Percentiles rank a stretch among this genome's conserved stretches.
Conservation (phyloP, 2,888 invertebrate genomes). For the Drosophila kanekoi region DNA sequence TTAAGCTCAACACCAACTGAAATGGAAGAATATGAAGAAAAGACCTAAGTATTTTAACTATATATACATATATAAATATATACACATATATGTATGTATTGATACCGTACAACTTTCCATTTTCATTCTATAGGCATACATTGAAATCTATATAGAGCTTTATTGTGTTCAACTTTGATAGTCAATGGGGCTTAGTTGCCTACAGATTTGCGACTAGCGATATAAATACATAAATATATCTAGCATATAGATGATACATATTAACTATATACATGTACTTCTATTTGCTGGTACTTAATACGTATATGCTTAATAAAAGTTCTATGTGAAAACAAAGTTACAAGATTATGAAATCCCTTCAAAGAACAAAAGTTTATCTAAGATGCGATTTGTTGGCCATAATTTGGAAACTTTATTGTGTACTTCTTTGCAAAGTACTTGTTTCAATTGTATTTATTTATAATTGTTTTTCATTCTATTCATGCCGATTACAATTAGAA, state of each 20-base stretch:
- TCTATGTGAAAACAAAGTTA: conserved; percentile 27
- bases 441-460: too few relatives aligned
- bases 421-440: too few relatives aligned
- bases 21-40: not conserved
- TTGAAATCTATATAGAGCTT: conserved; percentile 63
- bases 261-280: conserved; percentile 35
- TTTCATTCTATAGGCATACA: conserved; percentile 32
- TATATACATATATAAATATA: not conserved
- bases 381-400: too few relatives aligned
- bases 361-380: too few relatives aligned
- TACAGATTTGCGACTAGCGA: conserved; percentile 38
- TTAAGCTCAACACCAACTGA: conserved; percentile 40
- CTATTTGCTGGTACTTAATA: conserved; percentile 34
- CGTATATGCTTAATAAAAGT: conserved; percentile 49
- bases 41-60: conserved; percentile 7
- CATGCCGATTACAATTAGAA: too few relatives aligned
- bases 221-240: conserved; percentile 7
- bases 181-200: conserved; percentile 30
- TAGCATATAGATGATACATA: conserved; percentile 34
- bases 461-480: too few relatives aligned
- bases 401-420: too few relatives aligned
- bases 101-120: conserved; percentile 2
- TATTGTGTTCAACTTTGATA: conserved; percentile 72
- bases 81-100: not conserved
- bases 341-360: not conserved